A percentile compares a stretch with the other conserved stretches of the same genome.
Conservation (phyloP, 1,140 invertebrate species). For the Caenorhabditis inopinata region DNA sequence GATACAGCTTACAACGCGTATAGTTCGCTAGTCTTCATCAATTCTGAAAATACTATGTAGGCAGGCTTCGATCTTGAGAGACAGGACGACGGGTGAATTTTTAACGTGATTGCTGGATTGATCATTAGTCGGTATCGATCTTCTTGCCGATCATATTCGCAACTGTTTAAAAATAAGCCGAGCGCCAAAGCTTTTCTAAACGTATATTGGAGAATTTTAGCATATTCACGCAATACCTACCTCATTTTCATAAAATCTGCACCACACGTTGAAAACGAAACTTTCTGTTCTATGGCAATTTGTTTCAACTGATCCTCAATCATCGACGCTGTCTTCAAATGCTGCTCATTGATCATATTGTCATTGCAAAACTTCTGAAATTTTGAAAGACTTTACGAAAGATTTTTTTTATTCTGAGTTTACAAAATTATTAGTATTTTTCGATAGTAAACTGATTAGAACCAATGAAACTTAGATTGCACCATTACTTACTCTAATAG, state of each 20-base stretch:
- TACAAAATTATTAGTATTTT: no score
- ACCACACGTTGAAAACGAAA: slow-evolving; percentile 77
- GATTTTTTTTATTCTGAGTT: no score
- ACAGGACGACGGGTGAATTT: slow-evolving; percentile 80
- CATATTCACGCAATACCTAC: neutral
- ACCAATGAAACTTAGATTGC: no score
- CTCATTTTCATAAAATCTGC: slow-evolving; percentile 68
- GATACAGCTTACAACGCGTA: slow-evolving; percentile 1
- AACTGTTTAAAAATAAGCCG: slow-evolving; percentile 83
- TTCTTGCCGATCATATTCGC: slow-evolving; percentile 70
- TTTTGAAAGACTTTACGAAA: no score
- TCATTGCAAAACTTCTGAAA: slow-evolving; percentile 83
- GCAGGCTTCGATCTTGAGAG: slow-evolving; percentile 26
- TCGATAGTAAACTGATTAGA: no score
- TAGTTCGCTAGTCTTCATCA: slow-evolving; percentile 39
- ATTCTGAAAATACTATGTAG: slow-evolving; percentile 38
- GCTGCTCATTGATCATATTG: slow-evolving; percentile 82
- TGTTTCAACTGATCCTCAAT: slow-evolving; percentile 80
- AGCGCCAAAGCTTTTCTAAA: slow-evolving; percentile 74
- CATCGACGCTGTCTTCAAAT: slow-evolving; percentile 76
- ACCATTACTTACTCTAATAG: neutral
- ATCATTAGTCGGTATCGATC: slow-evolving; percentile 76
- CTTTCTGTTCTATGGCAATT: slow-evolving; percentile 75
- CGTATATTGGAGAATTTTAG: neutral
- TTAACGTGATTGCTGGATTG: slow-evolving; percentile 73